These are phyloP conservation scores for Proteles cristata DNA, from an alignment of 2,113 vertebrate genomes.

Conservation along the genomic window DNA sequence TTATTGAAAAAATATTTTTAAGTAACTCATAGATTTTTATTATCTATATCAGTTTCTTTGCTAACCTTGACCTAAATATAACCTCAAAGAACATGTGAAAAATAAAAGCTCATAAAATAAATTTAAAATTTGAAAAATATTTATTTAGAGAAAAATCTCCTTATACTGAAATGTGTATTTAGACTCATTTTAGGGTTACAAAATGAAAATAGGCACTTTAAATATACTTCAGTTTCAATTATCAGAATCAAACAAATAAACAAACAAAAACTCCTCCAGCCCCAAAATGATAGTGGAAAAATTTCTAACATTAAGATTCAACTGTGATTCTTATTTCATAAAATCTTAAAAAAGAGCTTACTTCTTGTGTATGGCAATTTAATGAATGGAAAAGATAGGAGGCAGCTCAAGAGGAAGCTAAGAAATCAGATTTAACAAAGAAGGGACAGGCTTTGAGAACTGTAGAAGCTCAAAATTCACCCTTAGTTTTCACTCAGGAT, in stretches of 20 bases:
- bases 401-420: neutral
- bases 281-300: neutral
- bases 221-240: neutral
- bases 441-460: neutral
- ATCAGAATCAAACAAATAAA: neutral
- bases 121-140: neutral
- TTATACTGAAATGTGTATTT: neutral
- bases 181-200: neutral
- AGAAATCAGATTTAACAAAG: neutral
- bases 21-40: neutral
- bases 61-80: neutral
- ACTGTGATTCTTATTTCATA: neutral
- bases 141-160: neutral
- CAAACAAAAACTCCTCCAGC: neutral
- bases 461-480: neutral
- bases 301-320: neutral
- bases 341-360: neutral
- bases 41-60: neutral
- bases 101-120: constrained; percentile 8
- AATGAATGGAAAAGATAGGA: neutral
- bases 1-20: neutral
- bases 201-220: neutral
- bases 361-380: neutral
- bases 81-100: neutral
- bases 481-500: neutral